Evolutionary conservation across 1,140 invertebrate species (phyloP), one percentile per base, ranked within the genome.

Genomic region (Sitophilus oryzae): DNA sequence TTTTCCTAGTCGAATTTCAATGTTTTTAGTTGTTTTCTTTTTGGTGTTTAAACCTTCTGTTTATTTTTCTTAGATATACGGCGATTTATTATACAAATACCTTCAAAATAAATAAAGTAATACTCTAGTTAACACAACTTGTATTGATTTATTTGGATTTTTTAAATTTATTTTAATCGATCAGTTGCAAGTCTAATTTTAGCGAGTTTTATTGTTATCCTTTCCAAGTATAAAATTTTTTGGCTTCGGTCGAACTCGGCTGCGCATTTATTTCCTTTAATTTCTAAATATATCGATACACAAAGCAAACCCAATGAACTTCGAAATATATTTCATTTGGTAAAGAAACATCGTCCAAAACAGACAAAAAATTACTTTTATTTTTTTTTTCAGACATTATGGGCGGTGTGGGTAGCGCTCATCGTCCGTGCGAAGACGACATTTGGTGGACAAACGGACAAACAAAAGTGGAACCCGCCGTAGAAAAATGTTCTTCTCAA

Each of bases 401-500:
- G 52, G 52, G 44, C 6, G 47, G 25, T 34, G 36, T 25, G 11
- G 37, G 34, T 1, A 54, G 52, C 16, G 10, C 22, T 3, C 18
- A 34, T 3, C n/a, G 18, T 22, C 41, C 35, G 8, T 34, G 37
- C 21, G 52, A 54, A 25, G 44, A 40, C 11, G 52, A 41, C 38
- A 21, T 54, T n/a, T 40, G 37, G 45, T 54, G 43, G 52, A 34
- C 45, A 10, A 54, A 46, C 25, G 34, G 43, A 19, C 3, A 23
- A 4, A 25, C 22, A 36, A 52, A 15, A 89, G 88, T n/a, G 8
- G 34, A 16, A 23, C 14, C 9, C 4, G 8, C 30, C 8, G 30
- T 8, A 8, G 30, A 8, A 34, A n/a, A n/a, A 34, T 34, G n/a
- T 34, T 34, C 25, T 34, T 34, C 25, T 11, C 36, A 38, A 38